These are phyloP conservation scores for Oscheius onirici DNA, from an alignment of 2,888 invertebrate genomes.

Conservation along the genomic window DNA sequence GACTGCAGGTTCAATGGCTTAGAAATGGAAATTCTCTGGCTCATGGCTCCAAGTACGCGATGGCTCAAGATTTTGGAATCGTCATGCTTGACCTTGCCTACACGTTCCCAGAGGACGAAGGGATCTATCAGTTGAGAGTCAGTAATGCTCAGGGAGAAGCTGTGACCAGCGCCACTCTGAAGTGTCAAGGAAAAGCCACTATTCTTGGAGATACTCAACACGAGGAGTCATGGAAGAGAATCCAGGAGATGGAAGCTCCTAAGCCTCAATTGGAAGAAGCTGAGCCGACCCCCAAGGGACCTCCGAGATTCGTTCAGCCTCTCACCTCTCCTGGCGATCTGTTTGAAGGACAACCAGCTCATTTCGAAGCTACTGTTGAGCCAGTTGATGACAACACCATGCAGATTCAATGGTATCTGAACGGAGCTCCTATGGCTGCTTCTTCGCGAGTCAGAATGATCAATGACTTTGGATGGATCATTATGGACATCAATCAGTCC, in stretches of 20 bases:
- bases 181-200: constrained; percentile 60
- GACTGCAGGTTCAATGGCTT: constrained; percentile 79
- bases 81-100: constrained; percentile 88
- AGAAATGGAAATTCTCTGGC: constrained; percentile 69
- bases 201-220: constrained; percentile 74
- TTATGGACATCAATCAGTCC: constrained; percentile 81
- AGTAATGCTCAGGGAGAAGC: constrained; percentile 91
- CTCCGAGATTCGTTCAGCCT: constrained; percentile 49
- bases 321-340: constrained; percentile 53
- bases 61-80: constrained; percentile 95
- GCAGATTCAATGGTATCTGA: constrained; percentile 78
- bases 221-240: constrained; percentile 89
- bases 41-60: constrained; percentile 75
- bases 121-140: constrained; percentile 93
- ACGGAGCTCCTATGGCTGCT: constrained; percentile 85
- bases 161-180: constrained; percentile 88
- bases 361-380: constrained; percentile 91
- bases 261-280: constrained; percentile 53
- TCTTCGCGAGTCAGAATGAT: constrained; percentile 90
- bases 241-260: constrained; percentile 73
- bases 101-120: constrained; percentile 86
- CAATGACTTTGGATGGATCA: constrained; percentile 92
- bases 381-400: constrained; percentile 85
- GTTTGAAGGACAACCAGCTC: constrained; percentile 84
- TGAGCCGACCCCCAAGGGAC: constrained; percentile 59